These are phyloP conservation scores for Alviniconcha marisindica DNA, from an alignment of 1,140 invertebrate species.

Conservation along the genomic window DNA sequence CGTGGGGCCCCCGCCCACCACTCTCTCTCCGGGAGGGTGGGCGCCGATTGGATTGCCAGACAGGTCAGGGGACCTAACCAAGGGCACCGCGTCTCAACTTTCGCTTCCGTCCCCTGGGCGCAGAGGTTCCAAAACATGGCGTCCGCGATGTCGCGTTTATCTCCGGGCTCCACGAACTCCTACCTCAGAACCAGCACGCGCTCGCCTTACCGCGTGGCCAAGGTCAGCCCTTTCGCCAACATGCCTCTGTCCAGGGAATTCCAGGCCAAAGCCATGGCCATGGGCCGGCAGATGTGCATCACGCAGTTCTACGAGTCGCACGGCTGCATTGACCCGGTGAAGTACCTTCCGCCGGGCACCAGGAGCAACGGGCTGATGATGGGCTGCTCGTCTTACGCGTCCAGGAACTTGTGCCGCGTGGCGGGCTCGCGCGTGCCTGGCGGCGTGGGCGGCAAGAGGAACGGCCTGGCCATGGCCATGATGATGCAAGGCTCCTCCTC, in stretches of 20 bases:
- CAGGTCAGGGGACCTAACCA: not conserved
- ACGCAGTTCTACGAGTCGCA: constrained; percentile 24
- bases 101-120: not conserved
- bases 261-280: not conserved
- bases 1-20: not conserved
- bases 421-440: not conserved
- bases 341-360: constrained; percentile 1
- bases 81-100: not conserved
- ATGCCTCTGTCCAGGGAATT: not conserved
- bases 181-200: not conserved
- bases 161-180: no score
- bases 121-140: not conserved
- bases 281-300: constrained; percentile 25
- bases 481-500: constrained; percentile 7
- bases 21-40: not conserved
- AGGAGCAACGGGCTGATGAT: not conserved
- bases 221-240: not conserved
- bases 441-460: not conserved
- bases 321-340: constrained; percentile 27
- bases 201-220: not conserved
- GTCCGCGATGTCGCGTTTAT: not conserved
- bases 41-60: not conserved
- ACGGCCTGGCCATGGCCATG: not conserved
- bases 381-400: not conserved
- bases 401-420: not conserved